phyloP scores from a whole-genome alignment of 2,888 invertebrate genomes.

The Corbicula japonica region DNA sequence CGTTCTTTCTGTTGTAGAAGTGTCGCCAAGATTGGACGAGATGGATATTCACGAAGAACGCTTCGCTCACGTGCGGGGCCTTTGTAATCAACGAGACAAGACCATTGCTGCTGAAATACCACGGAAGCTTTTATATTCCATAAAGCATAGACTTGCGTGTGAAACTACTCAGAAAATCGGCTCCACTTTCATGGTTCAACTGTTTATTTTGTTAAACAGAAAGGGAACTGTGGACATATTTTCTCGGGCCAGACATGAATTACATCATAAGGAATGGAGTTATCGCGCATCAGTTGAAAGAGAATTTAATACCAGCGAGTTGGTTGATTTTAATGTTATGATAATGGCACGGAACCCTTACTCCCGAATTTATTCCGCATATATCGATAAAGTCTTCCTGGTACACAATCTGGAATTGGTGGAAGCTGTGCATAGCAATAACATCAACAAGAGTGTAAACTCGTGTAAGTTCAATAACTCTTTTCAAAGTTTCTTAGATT shows the following conservation, averaged over 20 bases:
- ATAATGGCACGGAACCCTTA: conserved; percentile 4
- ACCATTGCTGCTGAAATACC: too few relatives aligned
- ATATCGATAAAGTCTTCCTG: conserved; percentile 12
- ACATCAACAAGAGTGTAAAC: not conserved
- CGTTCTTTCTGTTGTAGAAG: too few relatives aligned
- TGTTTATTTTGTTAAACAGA: not conserved
- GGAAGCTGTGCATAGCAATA: not conserved
- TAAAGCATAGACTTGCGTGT: not conserved
- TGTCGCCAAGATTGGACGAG: too few relatives aligned
- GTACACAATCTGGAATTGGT: not conserved
- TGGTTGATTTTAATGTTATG: not conserved
- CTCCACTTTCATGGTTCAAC: conserved; percentile 2
- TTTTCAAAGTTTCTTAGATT: not conserved
- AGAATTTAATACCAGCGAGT: too few relatives aligned
- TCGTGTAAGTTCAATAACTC: not conserved
- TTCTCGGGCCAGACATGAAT: not conserved
- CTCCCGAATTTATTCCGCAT: not conserved
- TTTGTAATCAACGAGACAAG: too few relatives aligned
- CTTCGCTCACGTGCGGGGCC: too few relatives aligned
- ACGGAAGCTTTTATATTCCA: not conserved
- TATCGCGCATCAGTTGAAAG: not conserved
- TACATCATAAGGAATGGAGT: not conserved
- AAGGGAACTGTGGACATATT: not conserved
- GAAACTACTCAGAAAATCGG: not conserved
- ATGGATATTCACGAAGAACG: too few relatives aligned